Evolutionary conservation across 2,888 invertebrate species (phyloP), one percentile per base, ranked within the genome.

Genomic region (Dicranocentrus wangi): DNA sequence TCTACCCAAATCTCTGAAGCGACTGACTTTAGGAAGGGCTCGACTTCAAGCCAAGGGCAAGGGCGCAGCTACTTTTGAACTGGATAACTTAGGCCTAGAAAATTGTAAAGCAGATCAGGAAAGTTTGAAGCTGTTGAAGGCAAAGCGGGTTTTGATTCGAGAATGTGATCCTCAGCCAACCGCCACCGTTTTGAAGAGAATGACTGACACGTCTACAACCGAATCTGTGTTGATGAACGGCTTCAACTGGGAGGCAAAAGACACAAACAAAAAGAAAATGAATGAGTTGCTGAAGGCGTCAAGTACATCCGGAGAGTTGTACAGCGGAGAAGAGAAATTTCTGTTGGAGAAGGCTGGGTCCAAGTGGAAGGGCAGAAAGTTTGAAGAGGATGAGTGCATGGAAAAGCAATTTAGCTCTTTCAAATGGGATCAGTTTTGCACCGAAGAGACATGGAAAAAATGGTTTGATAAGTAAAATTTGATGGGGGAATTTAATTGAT

Each of bases 231-330:
- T 80, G 3, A 80, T 80, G 68, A 68, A 32, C 19, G 80, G 80
- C 3, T 73, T 80, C 15, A 80, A 80, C 25, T 80, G 80, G 80
- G 80, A 80, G 73, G 80, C 80, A 8, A 80, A 80, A 60, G 80
- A 80, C 23, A 80, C 80, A 0, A 80, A 80, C 32, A 80, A 80
- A 25, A 80, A 80, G 68, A 80, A 80, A 73, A 80, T 80, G 80
- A 80, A 80, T 51, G 80, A 80, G 21, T 53, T 80, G 51, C 28
- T 80, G 5, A 80, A 80, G 43, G 72, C 73, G 0, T 66, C 66
- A 25, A 80, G 19, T 28, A 1, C 80, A 1, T 80, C 80, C 13
- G 80, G 80, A 1, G 80, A 80, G 53, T 28, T 80, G 80, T 80
- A 80, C 61, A 80, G 80, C 39, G 73, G 73, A 1, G 80, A 80